These are phyloP conservation scores for Heliconius ethilla DNA, from an alignment of 2,888 invertebrate genomes.

Conservation along the genomic window DNA sequence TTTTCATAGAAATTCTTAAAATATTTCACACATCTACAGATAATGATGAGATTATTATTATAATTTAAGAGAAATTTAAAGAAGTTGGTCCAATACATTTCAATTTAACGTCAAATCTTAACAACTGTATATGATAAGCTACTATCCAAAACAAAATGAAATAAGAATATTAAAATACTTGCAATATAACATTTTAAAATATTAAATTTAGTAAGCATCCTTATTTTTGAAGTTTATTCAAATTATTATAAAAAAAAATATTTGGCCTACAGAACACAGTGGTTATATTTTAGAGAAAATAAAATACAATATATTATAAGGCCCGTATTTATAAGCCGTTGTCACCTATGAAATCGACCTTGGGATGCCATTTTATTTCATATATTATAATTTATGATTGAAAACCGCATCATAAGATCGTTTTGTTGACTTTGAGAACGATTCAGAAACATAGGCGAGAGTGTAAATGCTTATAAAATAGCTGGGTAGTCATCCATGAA, in stretches of 20 bases:
- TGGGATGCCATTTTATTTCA: too few species aligned
- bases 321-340: too few species aligned
- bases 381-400: too few species aligned
- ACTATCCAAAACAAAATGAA: neutral
- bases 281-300: neutral
- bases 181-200: neutral
- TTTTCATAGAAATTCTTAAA: neutral
- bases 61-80: neutral
- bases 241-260: neutral
- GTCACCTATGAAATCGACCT: too few species aligned
- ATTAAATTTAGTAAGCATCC: neutral
- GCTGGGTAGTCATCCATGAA: neutral
- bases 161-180: neutral
- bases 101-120: neutral
- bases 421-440: too few species aligned
- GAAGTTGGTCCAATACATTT: neutral
- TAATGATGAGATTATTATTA: neutral
- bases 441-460: neutral
- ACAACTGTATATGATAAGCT: neutral
- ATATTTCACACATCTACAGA: neutral
- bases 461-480: conserved; percentile 24
- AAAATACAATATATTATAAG: neutral
- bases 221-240: neutral
- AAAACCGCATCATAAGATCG: too few species aligned
- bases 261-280: conserved; percentile 20